Evolutionary conservation across 2,113 vertebrate species (phyloP).

Genomic region (Phylloscopus whistleri): DNA sequence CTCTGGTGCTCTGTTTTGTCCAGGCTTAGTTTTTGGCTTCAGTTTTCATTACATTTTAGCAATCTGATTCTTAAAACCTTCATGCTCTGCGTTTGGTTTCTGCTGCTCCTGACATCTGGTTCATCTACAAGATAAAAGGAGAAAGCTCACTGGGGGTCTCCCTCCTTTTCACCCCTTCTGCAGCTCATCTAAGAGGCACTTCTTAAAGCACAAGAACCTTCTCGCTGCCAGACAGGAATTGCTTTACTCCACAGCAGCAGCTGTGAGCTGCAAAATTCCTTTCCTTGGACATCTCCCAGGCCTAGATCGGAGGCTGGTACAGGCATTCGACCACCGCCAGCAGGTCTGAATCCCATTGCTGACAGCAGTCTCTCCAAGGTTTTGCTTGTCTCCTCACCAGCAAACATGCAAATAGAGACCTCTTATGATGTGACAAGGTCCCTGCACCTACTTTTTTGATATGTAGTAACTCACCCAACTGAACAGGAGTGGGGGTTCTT

Average conservation of each 20-base stretch:
- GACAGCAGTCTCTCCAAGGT: not conserved
- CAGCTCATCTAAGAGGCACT: not conserved
- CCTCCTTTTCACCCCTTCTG: not conserved
- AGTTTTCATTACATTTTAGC: not conserved
- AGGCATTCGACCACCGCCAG: not conserved
- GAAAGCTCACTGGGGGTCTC: not conserved
- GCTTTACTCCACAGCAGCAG: not conserved
- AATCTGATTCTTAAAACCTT: not conserved
- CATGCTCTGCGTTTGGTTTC: not conserved
- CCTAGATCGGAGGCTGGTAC: not conserved
- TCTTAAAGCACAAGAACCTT: not conserved
- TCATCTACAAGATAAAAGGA: constrained; percentile 19
- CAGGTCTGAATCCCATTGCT: not conserved
- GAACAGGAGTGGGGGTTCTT: not conserved
- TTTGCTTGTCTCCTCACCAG: not conserved
- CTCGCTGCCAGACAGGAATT: not conserved
- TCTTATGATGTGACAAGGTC: not conserved
- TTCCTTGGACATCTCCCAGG: not conserved
- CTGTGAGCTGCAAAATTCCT: not conserved
- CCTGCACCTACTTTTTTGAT: not conserved
- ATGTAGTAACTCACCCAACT: not conserved
- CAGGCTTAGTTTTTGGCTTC: constrained; percentile 12
- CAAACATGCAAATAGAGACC: not conserved
- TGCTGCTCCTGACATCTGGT: not conserved
- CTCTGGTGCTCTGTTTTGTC: not conserved